A percentile compares a stretch with the other conserved stretches of the same genome.
Evolutionary conservation across 2,888 invertebrate species (phyloP).

Genomic region (Leptopterna dolabrata): DNA sequence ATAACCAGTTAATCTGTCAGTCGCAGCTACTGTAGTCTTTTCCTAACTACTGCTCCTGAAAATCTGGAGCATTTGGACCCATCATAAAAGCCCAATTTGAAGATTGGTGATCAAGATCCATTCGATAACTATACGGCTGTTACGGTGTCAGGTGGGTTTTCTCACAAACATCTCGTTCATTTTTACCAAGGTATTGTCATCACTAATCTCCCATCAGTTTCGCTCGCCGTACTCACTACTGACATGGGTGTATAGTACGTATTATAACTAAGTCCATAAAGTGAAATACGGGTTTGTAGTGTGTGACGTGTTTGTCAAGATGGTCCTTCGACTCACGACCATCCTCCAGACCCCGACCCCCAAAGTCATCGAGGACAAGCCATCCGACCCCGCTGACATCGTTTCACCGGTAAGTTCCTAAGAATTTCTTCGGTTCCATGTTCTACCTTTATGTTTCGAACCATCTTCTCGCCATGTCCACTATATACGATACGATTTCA

Average conservation of each 20-base stretch:
- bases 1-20: too few species aligned
- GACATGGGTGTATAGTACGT: neutral
- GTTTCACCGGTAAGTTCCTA: constrained; percentile 55
- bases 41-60: too few species aligned
- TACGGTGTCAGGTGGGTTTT: neutral
- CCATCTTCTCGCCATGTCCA: neutral
- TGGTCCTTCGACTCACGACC: constrained; percentile 59
- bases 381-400: constrained; percentile 53
- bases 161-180: neutral
- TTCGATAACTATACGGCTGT: neutral
- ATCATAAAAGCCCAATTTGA: too few species aligned
- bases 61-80: too few species aligned
- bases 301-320: constrained; percentile 52
- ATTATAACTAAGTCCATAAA: constrained; percentile 1
- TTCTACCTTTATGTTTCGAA: neutral
- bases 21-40: too few species aligned
- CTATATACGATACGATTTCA: neutral
- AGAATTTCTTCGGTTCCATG: too few species aligned
- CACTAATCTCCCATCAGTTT: constrained; percentile 20
- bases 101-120: neutral
- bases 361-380: constrained; percentile 60
- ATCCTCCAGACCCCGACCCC: constrained; percentile 58
- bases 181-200: neutral
- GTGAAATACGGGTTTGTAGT: constrained; percentile 40
- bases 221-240: neutral